Base-by-base conservation (phyloP, 2,797 vertebrate species). In the Chrysocyon brachyurus region DNA sequence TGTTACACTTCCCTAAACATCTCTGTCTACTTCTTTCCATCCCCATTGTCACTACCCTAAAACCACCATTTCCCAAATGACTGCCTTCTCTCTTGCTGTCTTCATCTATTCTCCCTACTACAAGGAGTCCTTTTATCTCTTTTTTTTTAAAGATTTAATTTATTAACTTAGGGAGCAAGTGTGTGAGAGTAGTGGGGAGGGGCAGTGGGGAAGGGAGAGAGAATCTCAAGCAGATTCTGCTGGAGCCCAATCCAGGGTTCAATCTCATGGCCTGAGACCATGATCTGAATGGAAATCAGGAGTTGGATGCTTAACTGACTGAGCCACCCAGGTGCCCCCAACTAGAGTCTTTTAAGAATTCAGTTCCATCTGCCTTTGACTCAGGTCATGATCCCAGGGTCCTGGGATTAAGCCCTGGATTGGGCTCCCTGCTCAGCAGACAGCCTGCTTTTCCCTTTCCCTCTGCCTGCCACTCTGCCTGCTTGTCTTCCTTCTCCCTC, bases 11-110 rank as follows among this genome's bases (percentile, higher is more conserved):
- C n/a, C 21, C 26, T 28, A 83, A 75, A 33, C 16, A 15, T 85
- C 56, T 89, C 17, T 95, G n/a, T 63, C 21, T 33, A 83, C 56
- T 88, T 90, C 66, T 79, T 91, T 90, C 63, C 46, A 24, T 83
- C 22, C 56, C 87, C 31, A 52, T 17, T 70, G 26, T n/a, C 63
- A 75, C 9, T 63, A 82, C 26, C 31, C 52, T 90, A 89, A 93
- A 78, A 63, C 36, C 19, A 68, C 26, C 54, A 12, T n/a, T 10
- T 85, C 15, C 26, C 96, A 22, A 56, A 2, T 28, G 8, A 56
- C 10, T 66, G 36, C 54, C 22, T 92, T 90, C 56, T 10, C 4
- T n/a, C 21, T 57, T 49, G 9, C 10, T 8, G 21, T 79, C 19
- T 17, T 6, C 31, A 72, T 75, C 83, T 83, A 49, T 79, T 84